Evolutionary conservation across 2,888 invertebrate species (phyloP), one percentile per base, ranked within the genome.

Genomic region (Metalampra italica): DNA sequence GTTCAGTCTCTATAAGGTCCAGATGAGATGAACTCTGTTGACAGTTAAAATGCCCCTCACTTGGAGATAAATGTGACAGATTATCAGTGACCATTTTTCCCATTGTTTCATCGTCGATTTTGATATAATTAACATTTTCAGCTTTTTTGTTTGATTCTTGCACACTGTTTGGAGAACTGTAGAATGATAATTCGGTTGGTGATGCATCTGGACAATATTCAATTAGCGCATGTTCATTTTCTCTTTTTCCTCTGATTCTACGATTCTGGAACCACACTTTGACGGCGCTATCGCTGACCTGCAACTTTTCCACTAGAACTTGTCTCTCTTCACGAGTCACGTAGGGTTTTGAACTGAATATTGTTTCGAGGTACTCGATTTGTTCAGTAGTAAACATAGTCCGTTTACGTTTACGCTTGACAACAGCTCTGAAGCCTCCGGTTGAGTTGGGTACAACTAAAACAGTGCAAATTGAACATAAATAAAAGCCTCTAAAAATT

Each of bases 251-350:
- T 57, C 93, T 93, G 91, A 95, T 93, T 0, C 94, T 78, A 0
- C 94, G 86, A 68, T 94, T 95, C 68, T 95, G 95, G 67, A 95
- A 95, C 94, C 95, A 95, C 11, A 94, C 93, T 75, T 95, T 95
- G 38, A 95, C 92, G 61, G 94, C 93, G 45, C 93, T 83, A 62
- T 95, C 95, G 8, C 91, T 90, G 0, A 95, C 79, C 49, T 87
- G 83, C 0, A 95, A 79, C 5, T 79, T 68, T 0, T 91, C 73
- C 0, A 93, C 93, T 71, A 96, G 83, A 51, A 91, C 90, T 49
- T 93, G 92, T 45, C 95, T 82, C 22, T 93, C 88, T 0, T 93
- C 92, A n/a, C 94, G 90, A 60, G 92, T 93, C 1, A 95, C 77
- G 68, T 95, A 95, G 9, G 91, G 91, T 57, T 91, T 92, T 48